These are phyloP conservation scores for Cephus pulcher DNA, from an alignment of 2,888 invertebrate genomes.

Conservation along the genomic window DNA sequence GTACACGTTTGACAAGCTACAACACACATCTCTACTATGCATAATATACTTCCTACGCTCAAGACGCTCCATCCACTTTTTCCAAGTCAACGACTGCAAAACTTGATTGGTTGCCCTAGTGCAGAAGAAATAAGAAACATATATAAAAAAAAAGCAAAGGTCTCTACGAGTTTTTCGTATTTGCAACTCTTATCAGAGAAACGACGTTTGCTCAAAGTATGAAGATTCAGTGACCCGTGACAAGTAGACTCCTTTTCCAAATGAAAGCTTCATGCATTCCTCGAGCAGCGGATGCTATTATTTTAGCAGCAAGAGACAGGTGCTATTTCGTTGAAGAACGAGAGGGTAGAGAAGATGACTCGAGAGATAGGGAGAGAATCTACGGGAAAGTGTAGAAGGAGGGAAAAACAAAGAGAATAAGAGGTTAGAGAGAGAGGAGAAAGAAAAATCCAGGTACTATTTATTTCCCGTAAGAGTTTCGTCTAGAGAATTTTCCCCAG, in stretches of 20 bases:
- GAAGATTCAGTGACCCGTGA: neutral
- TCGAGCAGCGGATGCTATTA: neutral
- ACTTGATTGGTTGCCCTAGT: neutral
- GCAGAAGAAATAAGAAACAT: neutral
- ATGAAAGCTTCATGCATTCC: neutral
- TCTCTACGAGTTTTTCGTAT: neutral
- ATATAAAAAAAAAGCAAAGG: neutral
- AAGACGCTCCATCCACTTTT: neutral
- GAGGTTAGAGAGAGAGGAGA: neutral
- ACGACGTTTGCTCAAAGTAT: neutral
- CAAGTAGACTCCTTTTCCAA: neutral
- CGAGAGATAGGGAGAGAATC: neutral
- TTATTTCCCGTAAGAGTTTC: slow-evolving; percentile 3
- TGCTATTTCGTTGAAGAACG: neutral
- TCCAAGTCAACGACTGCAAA: neutral
- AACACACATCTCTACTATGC: neutral
- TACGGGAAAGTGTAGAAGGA: neutral
- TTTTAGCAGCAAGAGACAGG: neutral
- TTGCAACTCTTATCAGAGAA: neutral
- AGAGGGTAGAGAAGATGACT: neutral
- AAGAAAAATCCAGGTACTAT: neutral
- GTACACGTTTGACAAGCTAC: neutral
- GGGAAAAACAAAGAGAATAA: neutral
- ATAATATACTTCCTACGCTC: neutral
- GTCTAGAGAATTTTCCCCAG: neutral